Evolutionary conservation across 2,888 invertebrate genomes (phyloP).

Genomic region (Cinara cedri): DNA sequence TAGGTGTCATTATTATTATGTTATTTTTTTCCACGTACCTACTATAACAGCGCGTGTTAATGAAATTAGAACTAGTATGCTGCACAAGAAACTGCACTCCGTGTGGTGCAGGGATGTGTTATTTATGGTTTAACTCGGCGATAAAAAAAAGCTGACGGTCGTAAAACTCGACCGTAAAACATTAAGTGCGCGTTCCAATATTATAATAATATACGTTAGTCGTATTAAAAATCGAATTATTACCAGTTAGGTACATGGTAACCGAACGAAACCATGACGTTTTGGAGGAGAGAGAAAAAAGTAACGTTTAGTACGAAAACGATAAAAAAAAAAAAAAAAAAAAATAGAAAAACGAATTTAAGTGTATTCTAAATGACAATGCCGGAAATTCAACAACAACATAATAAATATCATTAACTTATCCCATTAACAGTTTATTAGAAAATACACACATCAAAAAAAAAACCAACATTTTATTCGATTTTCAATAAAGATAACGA

Average conservation of each 20-base stretch:
- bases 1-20: too few relatives aligned
- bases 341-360: too few relatives aligned
- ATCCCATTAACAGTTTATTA: too few relatives aligned
- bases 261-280: not conserved
- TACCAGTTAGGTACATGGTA: not conserved
- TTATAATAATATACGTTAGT: not conserved
- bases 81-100: not conserved
- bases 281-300: not conserved
- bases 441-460: too few relatives aligned
- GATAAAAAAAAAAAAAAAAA: not conserved
- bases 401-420: too few relatives aligned
- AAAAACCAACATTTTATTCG: too few relatives aligned
- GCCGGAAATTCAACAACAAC: too few relatives aligned
- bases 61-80: not conserved
- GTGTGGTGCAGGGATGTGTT: not conserved
- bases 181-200: too few relatives aligned
- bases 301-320: not conserved
- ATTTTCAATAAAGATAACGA: too few relatives aligned
- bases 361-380: too few relatives aligned
- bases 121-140: too few relatives aligned
- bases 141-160: not conserved
- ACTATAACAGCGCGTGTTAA: not conserved
- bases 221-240: slow-evolving; percentile 17
- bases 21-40: too few relatives aligned
- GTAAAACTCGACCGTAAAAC: slow-evolving; percentile 8